Base-by-base conservation (phyloP, 2,888 invertebrate genomes). In the Parnassius mnemosyne region DNA sequence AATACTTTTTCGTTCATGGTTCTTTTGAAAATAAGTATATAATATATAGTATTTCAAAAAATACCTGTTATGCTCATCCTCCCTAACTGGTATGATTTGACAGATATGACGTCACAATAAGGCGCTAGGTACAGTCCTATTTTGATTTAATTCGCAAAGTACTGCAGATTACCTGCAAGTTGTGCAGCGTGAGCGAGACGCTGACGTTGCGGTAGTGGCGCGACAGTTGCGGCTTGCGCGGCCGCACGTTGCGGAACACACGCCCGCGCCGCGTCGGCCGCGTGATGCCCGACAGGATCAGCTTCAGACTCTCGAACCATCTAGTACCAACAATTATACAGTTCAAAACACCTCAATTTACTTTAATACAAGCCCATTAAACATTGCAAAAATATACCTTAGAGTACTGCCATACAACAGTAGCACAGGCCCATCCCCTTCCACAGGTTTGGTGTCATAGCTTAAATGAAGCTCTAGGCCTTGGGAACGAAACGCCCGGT, bases 281-380 rank as follows among this genome's bases (percentile, higher is more conserved):
- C 1, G 99, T 98, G 0, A 99, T 97, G 0, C 96, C 96, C 0
- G 98, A 97, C 46, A 99, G 85, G 67, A 97, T 97, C 65, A 98
- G 93, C 86, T 98, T 98, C 43, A 99, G 92, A 77, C 97, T 98
- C 83, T 99, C 98, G 81, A 99, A 97, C 97, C 99, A 99, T 69
- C 95, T 93, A 34, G 34, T 7, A 34, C 34, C 34, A 34, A 34
- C 34, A 34, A 34, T 7, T 5, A 7, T 34, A 34, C 34, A 34
- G 5, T 34, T 34, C 5, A 34, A 34, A 5, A 34, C 7, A 7
- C 7, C 34, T 5, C 34, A 34, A 34, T 34, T 3, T 7, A 34
- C 34, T 34, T 34, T 7, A 34, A 34, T 34, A 34, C 5, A 34
- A 34, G 5, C 34, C 34, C 5, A 34, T 34, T 34, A 34, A 7